phyloP scores from a whole-genome alignment of 1,140 invertebrate genomes.

The Apis dorsata region DNA sequence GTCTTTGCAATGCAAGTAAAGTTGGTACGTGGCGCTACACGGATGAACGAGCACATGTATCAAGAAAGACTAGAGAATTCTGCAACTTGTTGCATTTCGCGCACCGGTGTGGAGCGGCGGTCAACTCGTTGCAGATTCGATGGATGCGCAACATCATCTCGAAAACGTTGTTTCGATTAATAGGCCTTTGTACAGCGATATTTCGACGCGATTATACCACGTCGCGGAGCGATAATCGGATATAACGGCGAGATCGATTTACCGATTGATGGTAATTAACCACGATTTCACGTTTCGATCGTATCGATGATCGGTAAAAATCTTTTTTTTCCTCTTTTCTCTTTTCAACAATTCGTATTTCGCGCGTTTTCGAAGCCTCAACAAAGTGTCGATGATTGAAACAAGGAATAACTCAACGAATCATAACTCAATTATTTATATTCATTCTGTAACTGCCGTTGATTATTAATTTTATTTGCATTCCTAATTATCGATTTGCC shows the following conservation, averaged over 20 bases:
- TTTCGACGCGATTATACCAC: neutral
- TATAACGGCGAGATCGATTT: neutral
- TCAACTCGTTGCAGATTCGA: conserved; percentile 13
- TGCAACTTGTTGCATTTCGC: conserved; percentile 29
- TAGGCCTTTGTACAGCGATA: neutral
- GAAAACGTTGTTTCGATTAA: neutral
- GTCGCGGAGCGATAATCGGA: no score
- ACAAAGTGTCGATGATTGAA: no score
- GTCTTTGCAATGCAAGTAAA: no score
- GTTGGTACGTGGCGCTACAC: neutral
- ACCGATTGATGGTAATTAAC: neutral
- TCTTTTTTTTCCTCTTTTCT: neutral
- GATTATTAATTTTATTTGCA: no score
- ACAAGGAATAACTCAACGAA: no score
- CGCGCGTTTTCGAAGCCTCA: no score
- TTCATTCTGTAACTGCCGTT: no score
- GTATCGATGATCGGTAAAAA: neutral
- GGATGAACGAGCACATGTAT: neutral
- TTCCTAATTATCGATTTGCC: no score
- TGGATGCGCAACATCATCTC: neutral
- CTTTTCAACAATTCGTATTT: neutral
- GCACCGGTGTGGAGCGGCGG: no score
- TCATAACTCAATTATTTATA: no score
- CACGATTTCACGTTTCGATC: neutral
- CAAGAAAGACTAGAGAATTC: neutral